Evolutionary conservation across 2,888 invertebrate species (phyloP), one percentile per base, ranked within the genome.

Genomic region (Polyommatus iphigenia): DNA sequence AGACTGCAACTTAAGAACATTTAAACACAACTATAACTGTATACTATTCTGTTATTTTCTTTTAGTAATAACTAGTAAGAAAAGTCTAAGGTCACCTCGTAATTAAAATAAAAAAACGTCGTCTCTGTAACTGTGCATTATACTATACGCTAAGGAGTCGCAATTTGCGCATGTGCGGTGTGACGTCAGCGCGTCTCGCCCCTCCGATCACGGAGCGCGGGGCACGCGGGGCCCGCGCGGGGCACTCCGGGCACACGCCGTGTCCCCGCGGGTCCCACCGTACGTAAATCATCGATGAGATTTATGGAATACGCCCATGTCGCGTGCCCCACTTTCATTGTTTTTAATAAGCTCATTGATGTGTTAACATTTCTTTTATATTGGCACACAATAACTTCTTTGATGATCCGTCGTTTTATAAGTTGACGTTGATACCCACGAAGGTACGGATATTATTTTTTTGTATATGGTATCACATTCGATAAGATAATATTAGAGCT

Each of bases 141-240:
- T 80, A 87, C 93, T 92, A 82, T 81, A 76, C 81, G 82, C 80
- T 81, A 89, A 93, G 92, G 93, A 93, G 88, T 83, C 79, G 36
- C 54, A 67, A 18, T 80, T 50, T 81, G 88, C 93, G 93, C 93
- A 89, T 87, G 92, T 91, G 93, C 87, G 86, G 85, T 32, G 84
- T 93, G 92, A 92, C 93, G 93, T 93, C 93, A 93, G 86, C 84
- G 84, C 86, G 85, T 86, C 86, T 84, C 88, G 81, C 83, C 82
- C 84, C 83, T 81, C 84, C 83, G 82, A 80, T 80, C 82, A 81
- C 81, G 81, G 81, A 81, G 80, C 79, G 81, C 81, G 80, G 79
- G 81, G 80, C 81, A 80, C 80, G 79, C 80, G 79, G 83, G 84
- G 83, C 84, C 83, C 83, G 29, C 83, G 67, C 81, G 83, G 78